phyloP scores from a whole-genome alignment of 2,113 vertebrate species.

The Leuciscus idus region DNA sequence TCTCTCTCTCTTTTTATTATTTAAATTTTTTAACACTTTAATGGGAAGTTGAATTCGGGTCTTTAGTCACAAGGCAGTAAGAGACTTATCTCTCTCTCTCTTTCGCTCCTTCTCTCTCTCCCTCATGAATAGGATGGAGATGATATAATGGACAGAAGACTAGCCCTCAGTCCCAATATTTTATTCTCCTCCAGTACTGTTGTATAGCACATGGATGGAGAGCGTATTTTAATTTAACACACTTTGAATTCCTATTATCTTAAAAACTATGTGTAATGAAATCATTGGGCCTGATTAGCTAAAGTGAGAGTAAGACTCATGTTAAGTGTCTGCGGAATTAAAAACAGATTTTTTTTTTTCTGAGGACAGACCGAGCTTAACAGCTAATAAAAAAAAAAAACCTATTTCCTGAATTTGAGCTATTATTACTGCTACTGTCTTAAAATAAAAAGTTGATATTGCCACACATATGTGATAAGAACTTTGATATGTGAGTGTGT shows the following conservation, averaged over 20 bases:
- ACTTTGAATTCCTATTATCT: conserved; percentile 78
- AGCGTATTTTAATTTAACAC: conserved; percentile 72
- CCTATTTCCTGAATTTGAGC: not conserved
- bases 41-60: conserved; percentile 81
- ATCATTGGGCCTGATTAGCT: conserved; percentile 75
- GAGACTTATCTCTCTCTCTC: conserved; percentile 44
- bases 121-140: conserved; percentile 26
- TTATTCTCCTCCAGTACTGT: conserved; percentile 65
- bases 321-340: conserved; percentile 70
- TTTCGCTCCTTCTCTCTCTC: conserved; percentile 32
- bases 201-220: conserved; percentile 71
- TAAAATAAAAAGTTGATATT: not conserved
- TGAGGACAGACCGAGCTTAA: conserved; percentile 49
- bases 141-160: conserved; percentile 63
- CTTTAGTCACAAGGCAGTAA: conserved; percentile 77
- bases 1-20: conserved; percentile 67
- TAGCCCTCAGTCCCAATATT: conserved; percentile 70
- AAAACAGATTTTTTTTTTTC: conserved; percentile 65
- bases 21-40: conserved; percentile 84
- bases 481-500: not conserved
- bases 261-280: conserved; percentile 76
- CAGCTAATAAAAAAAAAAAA: not conserved
- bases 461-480: not conserved
- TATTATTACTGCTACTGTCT: not conserved
- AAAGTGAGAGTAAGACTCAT: conserved; percentile 68